phyloP scores from a whole-genome alignment of 2,113 vertebrate species.

The Corythoichthys intestinalis region DNA sequence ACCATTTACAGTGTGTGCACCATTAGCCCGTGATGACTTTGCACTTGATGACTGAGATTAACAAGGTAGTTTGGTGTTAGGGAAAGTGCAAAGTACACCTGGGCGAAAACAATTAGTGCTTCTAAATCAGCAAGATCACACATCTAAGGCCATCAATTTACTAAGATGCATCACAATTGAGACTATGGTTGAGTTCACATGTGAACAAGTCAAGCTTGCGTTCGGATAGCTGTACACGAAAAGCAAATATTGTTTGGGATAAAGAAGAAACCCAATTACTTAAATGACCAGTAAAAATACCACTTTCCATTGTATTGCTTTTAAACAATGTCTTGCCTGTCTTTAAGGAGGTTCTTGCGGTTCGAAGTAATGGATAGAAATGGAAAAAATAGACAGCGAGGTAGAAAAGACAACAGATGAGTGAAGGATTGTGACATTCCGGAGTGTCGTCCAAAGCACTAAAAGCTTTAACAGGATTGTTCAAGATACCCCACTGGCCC shows the following conservation, averaged over 20 bases:
- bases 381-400: not conserved
- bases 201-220: not conserved
- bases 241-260: not conserved
- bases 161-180: not conserved
- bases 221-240: not conserved
- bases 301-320: conserved; percentile 35
- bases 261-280: not conserved
- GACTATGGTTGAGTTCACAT: not conserved
- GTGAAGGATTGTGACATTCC: conserved; percentile 38
- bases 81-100: not conserved
- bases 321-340: conserved; percentile 8
- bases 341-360: not conserved
- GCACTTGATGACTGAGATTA: conserved; percentile 39
- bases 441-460: conserved; percentile 47
- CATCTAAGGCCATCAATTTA: not conserved
- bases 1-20: conserved; percentile 30
- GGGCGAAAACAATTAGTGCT: not conserved
- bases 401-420: conserved; percentile 4
- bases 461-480: conserved; percentile 55
- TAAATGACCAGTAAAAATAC: conserved; percentile 36
- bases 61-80: conserved; percentile 24
- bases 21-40: conserved; percentile 48
- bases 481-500: conserved; percentile 40
- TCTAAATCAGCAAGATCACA: not conserved
- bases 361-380: not conserved